Evolutionary conservation across 2,797 vertebrate species (phyloP).

Genomic region (Amblyraja radiata): DNA sequence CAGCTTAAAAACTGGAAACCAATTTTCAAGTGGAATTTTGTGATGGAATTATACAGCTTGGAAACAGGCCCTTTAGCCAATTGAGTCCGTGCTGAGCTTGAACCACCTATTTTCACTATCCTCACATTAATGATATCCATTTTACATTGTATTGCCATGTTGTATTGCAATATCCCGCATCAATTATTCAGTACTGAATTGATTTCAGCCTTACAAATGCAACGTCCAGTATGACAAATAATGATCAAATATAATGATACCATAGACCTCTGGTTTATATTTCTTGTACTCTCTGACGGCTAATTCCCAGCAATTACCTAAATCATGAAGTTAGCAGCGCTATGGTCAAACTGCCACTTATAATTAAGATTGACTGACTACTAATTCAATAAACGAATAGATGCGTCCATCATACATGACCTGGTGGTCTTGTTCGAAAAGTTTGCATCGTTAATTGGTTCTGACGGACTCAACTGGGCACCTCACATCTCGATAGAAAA

Average conservation of each 20-base stretch:
- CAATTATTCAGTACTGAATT: neutral
- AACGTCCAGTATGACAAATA: neutral
- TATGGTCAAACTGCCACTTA: neutral
- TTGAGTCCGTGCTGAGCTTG: no score
- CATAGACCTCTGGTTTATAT: neutral
- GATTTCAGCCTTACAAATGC: neutral
- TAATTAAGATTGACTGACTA: constrained; percentile 1
- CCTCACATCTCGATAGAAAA: neutral
- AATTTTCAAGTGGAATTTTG: neutral
- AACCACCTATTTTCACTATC: no score
- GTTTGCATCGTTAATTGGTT: neutral
- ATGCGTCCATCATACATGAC: neutral
- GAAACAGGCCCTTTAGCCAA: no score
- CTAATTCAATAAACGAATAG: neutral
- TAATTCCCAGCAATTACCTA: neutral
- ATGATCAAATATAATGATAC: neutral
- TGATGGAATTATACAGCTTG: no score
- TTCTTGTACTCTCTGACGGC: neutral
- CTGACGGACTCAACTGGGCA: neutral
- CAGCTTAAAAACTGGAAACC: neutral
- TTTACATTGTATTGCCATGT: no score
- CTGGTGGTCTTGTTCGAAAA: constrained; percentile 12
- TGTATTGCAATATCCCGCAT: neutral
- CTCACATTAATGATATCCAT: no score
- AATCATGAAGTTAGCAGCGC: neutral